Evolutionary conservation across 2,888 invertebrate genomes (phyloP).

Genomic region (Graphium colonna): DNA sequence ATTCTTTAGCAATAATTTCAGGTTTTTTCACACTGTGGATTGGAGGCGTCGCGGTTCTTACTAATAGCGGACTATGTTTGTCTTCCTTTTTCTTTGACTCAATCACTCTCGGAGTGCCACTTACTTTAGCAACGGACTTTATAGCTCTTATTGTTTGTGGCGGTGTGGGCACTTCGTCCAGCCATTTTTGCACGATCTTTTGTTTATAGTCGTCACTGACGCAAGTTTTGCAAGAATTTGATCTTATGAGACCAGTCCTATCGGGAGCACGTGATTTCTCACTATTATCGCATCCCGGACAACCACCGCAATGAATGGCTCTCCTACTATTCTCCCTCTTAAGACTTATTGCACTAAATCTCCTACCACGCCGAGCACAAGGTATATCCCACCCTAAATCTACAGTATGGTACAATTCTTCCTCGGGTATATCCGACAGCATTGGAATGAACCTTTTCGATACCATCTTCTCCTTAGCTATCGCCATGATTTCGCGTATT

Average conservation of each 20-base stretch:
- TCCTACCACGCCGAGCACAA: constrained; percentile 72
- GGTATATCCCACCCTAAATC: constrained; percentile 75
- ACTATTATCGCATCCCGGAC: constrained; percentile 82
- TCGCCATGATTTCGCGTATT: constrained; percentile 92
- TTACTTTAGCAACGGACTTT: constrained; percentile 66
- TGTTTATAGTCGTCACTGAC: constrained; percentile 84
- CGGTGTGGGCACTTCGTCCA: constrained; percentile 83
- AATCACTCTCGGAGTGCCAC: constrained; percentile 59
- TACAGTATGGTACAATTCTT: constrained; percentile 76
- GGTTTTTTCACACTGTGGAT: constrained; percentile 29
- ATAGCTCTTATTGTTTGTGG: constrained; percentile 39
- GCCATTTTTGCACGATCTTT: constrained; percentile 87
- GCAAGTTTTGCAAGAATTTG: constrained; percentile 79
- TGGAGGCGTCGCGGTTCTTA: constrained; percentile 26
- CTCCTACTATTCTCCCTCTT: constrained; percentile 82
- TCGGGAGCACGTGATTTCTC: constrained; percentile 43
- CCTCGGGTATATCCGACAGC: constrained; percentile 89
- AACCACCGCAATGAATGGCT: constrained; percentile 81
- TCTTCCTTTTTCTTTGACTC: constrained; percentile 50
- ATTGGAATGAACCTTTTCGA: constrained; percentile 89
- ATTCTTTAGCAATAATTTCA: constrained; percentile 36
- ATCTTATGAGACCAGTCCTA: constrained; percentile 48
- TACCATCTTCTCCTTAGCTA: constrained; percentile 93
- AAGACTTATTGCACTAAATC: constrained; percentile 79
- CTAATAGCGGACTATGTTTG: constrained; percentile 37